These are phyloP conservation scores for Amazona guildingii DNA, from an alignment of 2,113 vertebrate genomes.

Conservation along the genomic window DNA sequence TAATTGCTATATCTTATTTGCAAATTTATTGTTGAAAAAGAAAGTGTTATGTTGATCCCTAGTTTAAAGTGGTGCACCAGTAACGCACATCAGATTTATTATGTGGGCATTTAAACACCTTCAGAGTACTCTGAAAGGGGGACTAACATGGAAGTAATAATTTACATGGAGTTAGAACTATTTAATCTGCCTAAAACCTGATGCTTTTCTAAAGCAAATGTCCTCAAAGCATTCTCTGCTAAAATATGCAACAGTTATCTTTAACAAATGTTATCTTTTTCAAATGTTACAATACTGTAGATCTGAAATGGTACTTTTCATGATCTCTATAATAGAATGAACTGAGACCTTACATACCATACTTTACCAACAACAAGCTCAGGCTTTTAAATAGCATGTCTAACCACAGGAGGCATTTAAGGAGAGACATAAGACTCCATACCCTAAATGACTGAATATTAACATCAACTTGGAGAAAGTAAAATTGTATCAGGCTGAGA, in stretches of 20 bases:
- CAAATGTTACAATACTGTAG: neutral
- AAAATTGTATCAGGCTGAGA: neutral
- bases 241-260: neutral
- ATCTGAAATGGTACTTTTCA: neutral
- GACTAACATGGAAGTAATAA: neutral
- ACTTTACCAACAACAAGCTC: neutral
- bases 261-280: slow-evolving; percentile 10
- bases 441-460: neutral
- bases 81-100: neutral
- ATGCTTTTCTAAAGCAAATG: neutral
- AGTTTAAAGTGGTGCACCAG: neutral
- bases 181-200: neutral
- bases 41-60: neutral
- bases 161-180: neutral
- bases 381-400: neutral
- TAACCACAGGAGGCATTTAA: neutral
- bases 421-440: neutral
- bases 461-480: neutral
- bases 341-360: neutral
- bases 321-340: neutral
- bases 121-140: neutral
- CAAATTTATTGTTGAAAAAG: neutral
- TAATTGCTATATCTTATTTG: neutral
- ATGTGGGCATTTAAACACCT: neutral
- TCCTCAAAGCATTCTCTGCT: neutral